Percentiles rank a stretch among this genome's conserved stretches.
These are phyloP conservation scores for Lepus townsendii DNA, from an alignment of 2,797 vertebrate genomes.

Conservation along the genomic window DNA sequence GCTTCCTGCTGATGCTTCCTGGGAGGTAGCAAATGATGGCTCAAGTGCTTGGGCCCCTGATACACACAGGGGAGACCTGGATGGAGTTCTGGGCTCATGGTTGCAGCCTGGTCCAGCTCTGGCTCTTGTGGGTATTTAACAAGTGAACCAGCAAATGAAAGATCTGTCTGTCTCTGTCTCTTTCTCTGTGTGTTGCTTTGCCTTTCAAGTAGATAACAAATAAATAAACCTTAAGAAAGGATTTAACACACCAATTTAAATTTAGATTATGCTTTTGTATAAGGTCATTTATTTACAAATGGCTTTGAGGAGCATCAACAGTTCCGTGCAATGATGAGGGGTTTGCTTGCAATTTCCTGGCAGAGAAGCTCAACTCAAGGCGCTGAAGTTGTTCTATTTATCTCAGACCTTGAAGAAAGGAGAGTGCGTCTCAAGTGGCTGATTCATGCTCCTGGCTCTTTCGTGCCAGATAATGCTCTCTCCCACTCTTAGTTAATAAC, in stretches of 20 bases:
- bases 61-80: too few species aligned
- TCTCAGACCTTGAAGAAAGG: conserved; percentile 17
- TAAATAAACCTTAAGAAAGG: too few species aligned
- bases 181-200: too few species aligned
- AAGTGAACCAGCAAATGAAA: too few species aligned
- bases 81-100: too few species aligned
- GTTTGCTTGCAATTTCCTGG: background rate
- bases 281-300: background rate
- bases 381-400: conserved; percentile 12
- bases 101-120: too few species aligned
- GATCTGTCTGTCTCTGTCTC: too few species aligned
- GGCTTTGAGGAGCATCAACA: background rate
- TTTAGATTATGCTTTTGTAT: background rate
- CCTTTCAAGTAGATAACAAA: too few species aligned
- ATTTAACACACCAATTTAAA: background rate
- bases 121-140: too few species aligned
- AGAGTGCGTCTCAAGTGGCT: background rate
- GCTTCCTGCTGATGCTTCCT: too few species aligned
- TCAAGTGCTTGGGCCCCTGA: too few species aligned
- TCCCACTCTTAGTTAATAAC: conserved; percentile 60
- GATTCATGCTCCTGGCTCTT: background rate
- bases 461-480: background rate
- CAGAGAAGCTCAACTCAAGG: background rate
- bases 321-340: background rate
- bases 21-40: too few species aligned